phyloP scores from a whole-genome alignment of 64 coral and sea anemone species.

The Actinia tenebrosa region DNA sequence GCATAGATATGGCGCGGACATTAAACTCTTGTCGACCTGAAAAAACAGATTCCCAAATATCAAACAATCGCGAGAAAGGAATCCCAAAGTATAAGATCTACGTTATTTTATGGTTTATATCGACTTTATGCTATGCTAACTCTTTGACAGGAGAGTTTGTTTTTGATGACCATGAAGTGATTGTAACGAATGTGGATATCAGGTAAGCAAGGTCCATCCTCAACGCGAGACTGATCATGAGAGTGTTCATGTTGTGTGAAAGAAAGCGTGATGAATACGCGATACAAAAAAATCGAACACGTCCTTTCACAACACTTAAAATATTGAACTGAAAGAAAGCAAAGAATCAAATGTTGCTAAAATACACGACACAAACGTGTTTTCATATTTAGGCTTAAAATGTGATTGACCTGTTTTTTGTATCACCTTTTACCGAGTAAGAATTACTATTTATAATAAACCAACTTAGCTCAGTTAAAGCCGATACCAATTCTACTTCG shows the following conservation, averaged over 20 bases:
- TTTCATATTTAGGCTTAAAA: not conserved
- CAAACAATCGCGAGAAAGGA: not conserved
- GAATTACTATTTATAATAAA: too few relatives aligned
- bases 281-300: not conserved
- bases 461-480: too few relatives aligned
- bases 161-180: constrained; percentile 81
- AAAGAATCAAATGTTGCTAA: not conserved
- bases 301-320: not conserved
- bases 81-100: not conserved
- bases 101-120: constrained; percentile 17
- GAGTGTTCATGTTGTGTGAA: constrained; percentile 16
- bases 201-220: constrained; percentile 39
- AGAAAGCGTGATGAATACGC: not conserved
- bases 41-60: too few relatives aligned
- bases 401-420: not conserved
- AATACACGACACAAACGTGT: not conserved
- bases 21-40: not conserved
- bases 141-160: constrained; percentile 70
- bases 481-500: too few relatives aligned
- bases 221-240: not conserved
- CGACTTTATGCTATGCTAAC: constrained; percentile 61
- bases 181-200: constrained; percentile 69
- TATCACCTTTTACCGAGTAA: not conserved
- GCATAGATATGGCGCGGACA: constrained; percentile 1
- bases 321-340: not conserved